Base-by-base conservation (phyloP, 2,113 vertebrate genomes). In the Amblyornis subalaris region DNA sequence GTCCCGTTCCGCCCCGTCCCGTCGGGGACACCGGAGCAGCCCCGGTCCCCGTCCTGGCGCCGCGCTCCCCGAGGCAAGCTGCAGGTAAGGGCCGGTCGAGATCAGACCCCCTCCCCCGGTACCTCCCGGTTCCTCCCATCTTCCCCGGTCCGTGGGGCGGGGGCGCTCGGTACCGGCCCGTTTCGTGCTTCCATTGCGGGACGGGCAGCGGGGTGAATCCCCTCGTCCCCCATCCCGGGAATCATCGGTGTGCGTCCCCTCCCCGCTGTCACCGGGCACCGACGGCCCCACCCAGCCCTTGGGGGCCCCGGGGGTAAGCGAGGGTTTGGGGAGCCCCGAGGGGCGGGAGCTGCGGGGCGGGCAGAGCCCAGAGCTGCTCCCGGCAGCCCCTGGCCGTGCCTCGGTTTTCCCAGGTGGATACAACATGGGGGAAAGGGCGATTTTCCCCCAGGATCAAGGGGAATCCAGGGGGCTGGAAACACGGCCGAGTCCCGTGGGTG, bases 41-140 rank as follows among this genome's bases (percentile, higher is more conserved):
- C 77, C 82, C 86, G 70, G 47, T 66, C 28, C 42, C 55, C 66
- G 26, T 58, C 14, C 62, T 47, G 67, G 66, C 57, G 40, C 74
- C 28, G 84, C 74, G 47, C 40, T 78, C 65, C 55, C 45, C 26
- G 71, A 55, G 88, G 51, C 61, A 75, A 61, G 84, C 84, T 65
- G 72, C 89, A 94, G 92, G 94, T 94, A 95, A 94, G 92, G 72
- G 61, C 44, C 45, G 64, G 38, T 36, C 51, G 84, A 20, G 78
- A 72, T 78, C 58, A 38, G n/a, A 40, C 2, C 13, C 5, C 24
- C 47, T 48, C 23, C 47, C 33, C 10, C 9, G 42, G 60, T 57
- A 1, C 45, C 45, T 23, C 36, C 55, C 33, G 0, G 26, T 60
- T 21, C 66, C 45, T 65, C 50, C 29, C 70, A 40, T 29, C 35